Evolutionary conservation across 2,888 invertebrate genomes (phyloP).

Genomic region (Rhopalosiphum nymphaeae): DNA sequence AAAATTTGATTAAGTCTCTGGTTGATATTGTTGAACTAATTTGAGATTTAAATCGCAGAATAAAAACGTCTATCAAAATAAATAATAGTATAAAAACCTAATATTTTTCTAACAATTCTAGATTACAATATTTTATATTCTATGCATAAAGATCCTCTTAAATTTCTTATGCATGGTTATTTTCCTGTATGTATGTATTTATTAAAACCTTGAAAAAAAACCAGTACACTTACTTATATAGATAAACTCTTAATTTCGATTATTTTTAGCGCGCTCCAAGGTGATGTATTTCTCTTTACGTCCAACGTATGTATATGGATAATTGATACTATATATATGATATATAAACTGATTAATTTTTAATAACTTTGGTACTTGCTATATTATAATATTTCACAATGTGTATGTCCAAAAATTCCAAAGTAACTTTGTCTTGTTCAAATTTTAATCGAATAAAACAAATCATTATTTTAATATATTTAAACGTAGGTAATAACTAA

Average conservation of each 20-base stretch:
- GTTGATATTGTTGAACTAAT: not conserved
- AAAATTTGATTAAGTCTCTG: not conserved
- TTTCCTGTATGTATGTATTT: conserved; percentile 3
- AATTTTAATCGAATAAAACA: not conserved
- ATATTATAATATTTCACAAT: not conserved
- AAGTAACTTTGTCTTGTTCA: not conserved
- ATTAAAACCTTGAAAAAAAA: conserved; percentile 41
- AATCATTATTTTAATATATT: not conserved
- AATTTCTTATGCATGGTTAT: not conserved
- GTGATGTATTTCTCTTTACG: not conserved
- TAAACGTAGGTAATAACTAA: not conserved
- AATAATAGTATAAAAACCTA: not conserved
- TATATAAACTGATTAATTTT: not conserved
- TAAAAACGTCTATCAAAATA: not conserved
- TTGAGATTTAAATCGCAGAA: not conserved
- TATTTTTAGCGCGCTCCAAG: conserved; percentile 20
- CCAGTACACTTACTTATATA: conserved; percentile 14
- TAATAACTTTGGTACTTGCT: not conserved
- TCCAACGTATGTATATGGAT: not conserved
- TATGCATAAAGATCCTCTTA: not conserved
- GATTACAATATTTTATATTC: not conserved
- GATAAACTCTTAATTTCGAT: conserved; percentile 8
- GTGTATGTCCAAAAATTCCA: not conserved
- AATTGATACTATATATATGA: not conserved
- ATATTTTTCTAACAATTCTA: not conserved